Percentiles rank a stretch among this genome's conserved stretches.
These are phyloP conservation scores for Carcharodon carcharias DNA, from an alignment of 2,797 vertebrate species.

Conservation along the genomic window DNA sequence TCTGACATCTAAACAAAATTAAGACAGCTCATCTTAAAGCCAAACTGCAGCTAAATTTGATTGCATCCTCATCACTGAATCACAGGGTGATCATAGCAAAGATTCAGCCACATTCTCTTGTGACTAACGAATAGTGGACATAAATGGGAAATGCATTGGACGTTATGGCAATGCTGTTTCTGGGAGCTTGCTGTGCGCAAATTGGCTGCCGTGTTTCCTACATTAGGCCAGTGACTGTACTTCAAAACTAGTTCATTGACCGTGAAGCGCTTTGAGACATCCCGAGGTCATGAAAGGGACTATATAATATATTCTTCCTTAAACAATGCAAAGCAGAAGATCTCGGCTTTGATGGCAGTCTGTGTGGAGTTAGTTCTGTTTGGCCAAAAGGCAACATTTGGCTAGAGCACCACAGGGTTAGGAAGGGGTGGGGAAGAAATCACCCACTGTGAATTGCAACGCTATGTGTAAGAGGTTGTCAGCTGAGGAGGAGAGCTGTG, in stretches of 20 bases:
- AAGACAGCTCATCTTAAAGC: constrained; percentile 43
- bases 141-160: not conserved
- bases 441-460: not conserved
- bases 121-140: not conserved
- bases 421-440: not conserved
- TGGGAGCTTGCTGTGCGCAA: not conserved
- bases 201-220: not conserved
- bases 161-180: not conserved
- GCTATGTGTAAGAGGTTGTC: not conserved
- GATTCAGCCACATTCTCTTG: not conserved
- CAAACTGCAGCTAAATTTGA: constrained; percentile 1
- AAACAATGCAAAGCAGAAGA: not conserved
- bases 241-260: not conserved
- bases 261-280: not conserved
- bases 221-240: not conserved
- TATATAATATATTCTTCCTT: too few species aligned
- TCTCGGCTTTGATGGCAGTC: not conserved
- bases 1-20: constrained; percentile 57
- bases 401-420: too few species aligned
- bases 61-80: not conserved
- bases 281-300: not conserved
- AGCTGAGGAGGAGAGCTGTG: not conserved
- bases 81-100: not conserved
- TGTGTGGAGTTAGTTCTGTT: not conserved
- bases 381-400: not conserved